phyloP scores from a whole-genome alignment of 2,888 invertebrate species.

The Papilio elwesi region DNA sequence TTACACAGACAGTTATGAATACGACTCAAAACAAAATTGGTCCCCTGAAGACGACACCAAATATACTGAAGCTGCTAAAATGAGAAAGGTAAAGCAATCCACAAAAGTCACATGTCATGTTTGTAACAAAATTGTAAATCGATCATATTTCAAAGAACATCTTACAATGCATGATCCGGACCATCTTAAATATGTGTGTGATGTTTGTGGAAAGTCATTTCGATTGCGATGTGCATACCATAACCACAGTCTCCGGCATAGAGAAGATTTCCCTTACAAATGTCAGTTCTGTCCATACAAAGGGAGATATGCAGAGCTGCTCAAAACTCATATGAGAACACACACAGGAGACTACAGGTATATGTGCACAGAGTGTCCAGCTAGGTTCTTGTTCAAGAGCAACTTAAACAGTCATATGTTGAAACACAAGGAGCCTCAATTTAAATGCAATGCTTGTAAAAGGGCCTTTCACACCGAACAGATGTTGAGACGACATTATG shows the following conservation, averaged over 20 bases:
- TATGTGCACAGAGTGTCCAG: conserved; percentile 60
- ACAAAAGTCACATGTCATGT: conserved; percentile 54
- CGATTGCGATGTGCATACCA: conserved; percentile 56
- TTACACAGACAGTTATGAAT: conserved; percentile 28
- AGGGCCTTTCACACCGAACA: conserved; percentile 59
- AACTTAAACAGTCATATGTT: conserved; percentile 59
- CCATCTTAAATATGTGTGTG: conserved; percentile 56
- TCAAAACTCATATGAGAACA: conserved; percentile 57
- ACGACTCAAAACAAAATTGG: conserved; percentile 42
- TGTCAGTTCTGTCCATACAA: conserved; percentile 57
- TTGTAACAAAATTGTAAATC: conserved; percentile 54
- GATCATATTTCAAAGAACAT: conserved; percentile 55
- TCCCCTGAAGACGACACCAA: conserved; percentile 41
- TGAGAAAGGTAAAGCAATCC: conserved; percentile 43
- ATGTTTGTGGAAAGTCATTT: conserved; percentile 57
- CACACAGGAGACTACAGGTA: conserved; percentile 59
- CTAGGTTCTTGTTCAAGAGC: conserved; percentile 58
- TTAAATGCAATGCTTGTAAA: conserved; percentile 60
- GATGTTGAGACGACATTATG: conserved; percentile 55
- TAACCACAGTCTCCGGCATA: conserved; percentile 56
- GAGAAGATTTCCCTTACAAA: conserved; percentile 54
- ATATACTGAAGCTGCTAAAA: conserved; percentile 32
- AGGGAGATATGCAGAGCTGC: conserved; percentile 51
- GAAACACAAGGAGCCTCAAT: conserved; percentile 59
- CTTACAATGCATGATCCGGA: conserved; percentile 58